Percentiles rank a stretch among this genome's conserved stretches.
Evolutionary conservation across 2,113 vertebrate species (phyloP).

Genomic region (Perognathus longimembris): DNA sequence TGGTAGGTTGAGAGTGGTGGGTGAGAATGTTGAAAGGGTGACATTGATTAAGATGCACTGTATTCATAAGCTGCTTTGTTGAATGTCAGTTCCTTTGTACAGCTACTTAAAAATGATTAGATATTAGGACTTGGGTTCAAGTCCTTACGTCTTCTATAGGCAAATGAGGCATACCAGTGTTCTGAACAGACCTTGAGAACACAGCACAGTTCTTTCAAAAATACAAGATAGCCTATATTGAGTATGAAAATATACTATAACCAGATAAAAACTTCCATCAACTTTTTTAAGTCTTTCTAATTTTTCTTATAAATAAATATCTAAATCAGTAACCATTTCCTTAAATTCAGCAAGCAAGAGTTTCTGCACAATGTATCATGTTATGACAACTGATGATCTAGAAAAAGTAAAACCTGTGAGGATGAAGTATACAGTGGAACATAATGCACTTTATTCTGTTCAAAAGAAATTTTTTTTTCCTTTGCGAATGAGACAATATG

Average conservation of each 20-base stretch:
- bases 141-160: background rate
- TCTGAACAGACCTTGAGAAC: background rate
- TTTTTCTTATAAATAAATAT: conserved; percentile 48
- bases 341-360: conserved; percentile 65
- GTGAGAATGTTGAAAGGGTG: no score
- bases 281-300: conserved; percentile 2
- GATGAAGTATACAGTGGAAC: conserved; percentile 80
- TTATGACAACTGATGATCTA: conserved; percentile 83
- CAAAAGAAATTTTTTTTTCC: conserved; percentile 85
- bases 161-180: background rate
- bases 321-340: conserved; percentile 55
- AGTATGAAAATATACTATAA: conserved; percentile 11
- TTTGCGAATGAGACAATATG: conserved; percentile 90
- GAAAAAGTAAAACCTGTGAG: conserved; percentile 80
- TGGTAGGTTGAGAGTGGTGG: no score
- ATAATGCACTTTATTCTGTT: conserved; percentile 83
- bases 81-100: no score
- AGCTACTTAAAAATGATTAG: no score
- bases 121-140: background rate
- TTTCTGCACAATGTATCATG: conserved; percentile 68
- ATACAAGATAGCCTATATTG: background rate
- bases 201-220: background rate
- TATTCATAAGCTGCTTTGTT: no score
- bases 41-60: no score
- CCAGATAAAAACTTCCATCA: background rate